phyloP scores from a whole-genome alignment of 64 coral and sea anemone genomes.

The Platygyra sinensis region DNA sequence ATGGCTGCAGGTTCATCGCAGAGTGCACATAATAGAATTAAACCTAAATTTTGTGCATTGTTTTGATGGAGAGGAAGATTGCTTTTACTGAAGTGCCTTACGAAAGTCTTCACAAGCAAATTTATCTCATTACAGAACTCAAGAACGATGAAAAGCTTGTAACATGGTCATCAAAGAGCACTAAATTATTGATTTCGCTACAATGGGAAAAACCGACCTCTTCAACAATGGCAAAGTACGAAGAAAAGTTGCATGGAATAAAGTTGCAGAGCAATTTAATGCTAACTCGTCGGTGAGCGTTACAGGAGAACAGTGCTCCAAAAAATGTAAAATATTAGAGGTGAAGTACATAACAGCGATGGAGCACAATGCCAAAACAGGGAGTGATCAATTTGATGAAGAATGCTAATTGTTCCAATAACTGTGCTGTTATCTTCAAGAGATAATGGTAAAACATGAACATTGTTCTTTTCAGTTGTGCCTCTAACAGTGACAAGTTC shows the following conservation, averaged over 20 bases:
- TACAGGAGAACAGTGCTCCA: slow-evolving; percentile 37
- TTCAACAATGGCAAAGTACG: neutral
- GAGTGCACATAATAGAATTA: too few relatives aligned
- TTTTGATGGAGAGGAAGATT: slow-evolving; percentile 4
- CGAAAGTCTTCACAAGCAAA: neutral
- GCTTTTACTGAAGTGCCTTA: neutral
- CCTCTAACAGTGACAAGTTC: too few relatives aligned
- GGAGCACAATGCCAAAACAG: too few relatives aligned
- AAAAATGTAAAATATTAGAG: slow-evolving; percentile 7
- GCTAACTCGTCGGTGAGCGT: slow-evolving; percentile 8
- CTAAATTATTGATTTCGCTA: slow-evolving; percentile 20
- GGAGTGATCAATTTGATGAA: too few relatives aligned
- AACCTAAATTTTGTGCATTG: neutral
- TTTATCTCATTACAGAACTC: neutral
- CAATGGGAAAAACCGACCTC: neutral
- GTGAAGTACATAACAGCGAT: neutral
- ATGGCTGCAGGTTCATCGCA: too few relatives aligned
- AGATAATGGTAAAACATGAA: too few relatives aligned
- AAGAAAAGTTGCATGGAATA: neutral
- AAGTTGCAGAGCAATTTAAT: neutral
- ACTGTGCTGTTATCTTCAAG: too few relatives aligned
- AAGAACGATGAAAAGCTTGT: neutral
- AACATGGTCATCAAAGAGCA: slow-evolving; percentile 3
- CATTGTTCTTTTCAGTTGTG: too few relatives aligned
- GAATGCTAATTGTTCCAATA: too few relatives aligned